These are phyloP conservation scores for Pilophorus perplexus DNA, from an alignment of 2,888 invertebrate species.

Conservation along the genomic window DNA sequence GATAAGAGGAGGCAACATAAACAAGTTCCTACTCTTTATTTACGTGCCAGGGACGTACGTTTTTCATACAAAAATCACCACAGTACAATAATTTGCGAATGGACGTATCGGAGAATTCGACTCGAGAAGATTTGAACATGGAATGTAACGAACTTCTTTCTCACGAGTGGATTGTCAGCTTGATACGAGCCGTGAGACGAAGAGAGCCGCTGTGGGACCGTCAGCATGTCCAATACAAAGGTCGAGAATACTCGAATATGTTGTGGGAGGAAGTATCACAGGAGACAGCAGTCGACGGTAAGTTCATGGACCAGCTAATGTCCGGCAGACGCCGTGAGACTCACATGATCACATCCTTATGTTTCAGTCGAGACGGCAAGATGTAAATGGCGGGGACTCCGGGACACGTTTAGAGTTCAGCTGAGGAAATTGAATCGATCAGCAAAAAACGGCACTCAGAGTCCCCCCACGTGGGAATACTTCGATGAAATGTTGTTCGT, in stretches of 20 bases:
- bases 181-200: constrained; percentile 41
- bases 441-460: constrained; percentile 7
- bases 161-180: constrained; percentile 27
- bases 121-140: too few species aligned
- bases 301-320: too few species aligned
- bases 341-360: neutral
- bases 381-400: constrained; percentile 44
- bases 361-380: constrained; percentile 43
- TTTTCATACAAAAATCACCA: too few species aligned
- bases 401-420: constrained; percentile 43
- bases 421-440: constrained; percentile 39
- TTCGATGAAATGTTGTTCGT: constrained; percentile 44
- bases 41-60: too few species aligned
- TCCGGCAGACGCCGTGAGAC: neutral
- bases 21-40: too few species aligned
- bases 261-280: constrained; percentile 42
- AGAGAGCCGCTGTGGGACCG: constrained; percentile 44
- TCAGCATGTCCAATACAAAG: constrained; percentile 44
- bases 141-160: too few species aligned
- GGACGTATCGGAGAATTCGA: too few species aligned
- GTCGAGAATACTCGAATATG: constrained; percentile 38
- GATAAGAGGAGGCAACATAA: too few species aligned
- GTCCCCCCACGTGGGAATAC: constrained; percentile 42
- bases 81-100: too few species aligned
- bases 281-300: constrained; percentile 40